Percentiles rank a stretch among this genome's conserved stretches.
phyloP scores from a whole-genome alignment of 2,797 vertebrate genomes.

The Tachyglossus aculeatus region DNA sequence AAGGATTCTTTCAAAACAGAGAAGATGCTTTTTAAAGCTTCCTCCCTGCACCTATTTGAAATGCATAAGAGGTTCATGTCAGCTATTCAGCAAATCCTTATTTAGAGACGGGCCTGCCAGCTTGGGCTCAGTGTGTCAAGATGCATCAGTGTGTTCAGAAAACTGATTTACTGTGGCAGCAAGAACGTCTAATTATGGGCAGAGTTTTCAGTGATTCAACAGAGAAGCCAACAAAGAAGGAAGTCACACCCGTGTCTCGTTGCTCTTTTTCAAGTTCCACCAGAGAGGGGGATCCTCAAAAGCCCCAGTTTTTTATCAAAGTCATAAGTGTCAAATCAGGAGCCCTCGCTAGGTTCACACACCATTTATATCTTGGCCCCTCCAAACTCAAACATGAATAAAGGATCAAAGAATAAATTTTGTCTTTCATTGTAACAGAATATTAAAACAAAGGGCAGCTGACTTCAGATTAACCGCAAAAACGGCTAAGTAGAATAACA shows the following conservation, averaged over 20 bases:
- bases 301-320: constrained; percentile 36
- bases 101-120: constrained; percentile 58
- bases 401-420: constrained; percentile 10
- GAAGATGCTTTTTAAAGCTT: constrained; percentile 49
- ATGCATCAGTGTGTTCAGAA: constrained; percentile 62
- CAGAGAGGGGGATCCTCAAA: constrained; percentile 14
- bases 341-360: constrained; percentile 22
- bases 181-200: constrained; percentile 65
- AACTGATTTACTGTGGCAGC: constrained; percentile 69
- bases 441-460: constrained; percentile 10
- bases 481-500: neutral
- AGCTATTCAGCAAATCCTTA: constrained; percentile 64
- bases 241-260: constrained; percentile 17
- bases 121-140: constrained; percentile 59
- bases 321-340: constrained; percentile 22
- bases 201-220: constrained; percentile 60
- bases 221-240: constrained; percentile 45
- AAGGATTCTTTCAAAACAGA: constrained; percentile 43
- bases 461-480: constrained; percentile 25
- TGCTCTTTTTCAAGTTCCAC: constrained; percentile 42
- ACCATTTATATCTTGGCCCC: constrained; percentile 26
- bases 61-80: constrained; percentile 65
- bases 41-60: constrained; percentile 51
- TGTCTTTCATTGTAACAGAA: constrained; percentile 2
- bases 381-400: constrained; percentile 13